Evolutionary conservation across 1,140 invertebrate species (phyloP), one percentile per base, ranked within the genome.

Genomic region (Pygmarrhopalites habei): DNA sequence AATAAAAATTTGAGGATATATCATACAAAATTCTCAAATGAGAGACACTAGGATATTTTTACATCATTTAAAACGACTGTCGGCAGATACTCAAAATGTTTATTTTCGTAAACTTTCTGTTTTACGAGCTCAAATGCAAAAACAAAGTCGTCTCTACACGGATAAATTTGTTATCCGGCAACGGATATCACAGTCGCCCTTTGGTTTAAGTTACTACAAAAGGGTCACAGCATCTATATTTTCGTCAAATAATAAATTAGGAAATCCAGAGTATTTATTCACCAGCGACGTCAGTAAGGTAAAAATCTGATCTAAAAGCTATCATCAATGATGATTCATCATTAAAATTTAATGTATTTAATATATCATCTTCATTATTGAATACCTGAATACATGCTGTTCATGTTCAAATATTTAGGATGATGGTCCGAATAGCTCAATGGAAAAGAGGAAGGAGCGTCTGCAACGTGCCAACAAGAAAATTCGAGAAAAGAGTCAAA

Each of bases 401-500:
- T 14, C 12, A 49, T 21, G 46, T 15, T 49, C 12, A 7, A 14
- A n/a, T n/a, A n/a, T n/a, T n/a, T n/a, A n/a, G n/a, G n/a, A n/a
- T n/a, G n/a, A n/a, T n/a, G n/a, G n/a, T n/a, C n/a, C n/a, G n/a
- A n/a, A n/a, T n/a, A n/a, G n/a, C n/a, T n/a, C n/a, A n/a, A 7
- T 49, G 46, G 46, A 21, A 23, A 49, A 23, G 7, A 7, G 51
- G 51, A 14, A 49, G 21, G 51, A 55, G 25, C 14, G 26, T 10
- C 17, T 55, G 10, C 51, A 55, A 15, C 12, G 23, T 71, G 82
- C 80, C 15, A 80, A 83, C 69, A 74, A 79, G 32, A 77, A 73
- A 74, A 70, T 83, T n/a, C 76, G 80, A 65, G 75, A 77, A 58
- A 79, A 79, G 66, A 82, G 82, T 62, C 79, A 82, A 68, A 75